A percentile compares a stretch with the other conserved stretches of the same genome.
These are phyloP conservation scores for Muschampia plurimacula DNA, from an alignment of 2,888 invertebrate genomes.

Conservation along the genomic window DNA sequence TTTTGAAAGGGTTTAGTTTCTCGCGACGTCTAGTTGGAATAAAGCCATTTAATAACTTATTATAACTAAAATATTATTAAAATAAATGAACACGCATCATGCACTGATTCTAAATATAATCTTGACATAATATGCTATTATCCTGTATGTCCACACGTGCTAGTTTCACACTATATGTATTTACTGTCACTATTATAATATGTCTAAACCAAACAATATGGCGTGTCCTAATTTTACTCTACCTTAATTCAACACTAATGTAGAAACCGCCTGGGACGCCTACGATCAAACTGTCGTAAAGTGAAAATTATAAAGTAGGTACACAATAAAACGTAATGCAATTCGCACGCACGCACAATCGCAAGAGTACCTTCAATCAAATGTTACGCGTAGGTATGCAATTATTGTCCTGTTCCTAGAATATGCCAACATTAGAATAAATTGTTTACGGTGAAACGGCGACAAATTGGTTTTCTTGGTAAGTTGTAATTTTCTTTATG, in stretches of 20 bases:
- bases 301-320: conserved; percentile 25
- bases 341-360: conserved; percentile 14
- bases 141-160: no score
- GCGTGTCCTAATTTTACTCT: background rate
- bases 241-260: background rate
- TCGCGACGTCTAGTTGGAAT: no score
- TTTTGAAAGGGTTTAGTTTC: background rate
- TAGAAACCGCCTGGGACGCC: background rate
- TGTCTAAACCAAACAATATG: no score
- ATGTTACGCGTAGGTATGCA: background rate
- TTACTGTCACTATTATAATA: no score
- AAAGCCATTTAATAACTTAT: no score
- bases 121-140: no score
- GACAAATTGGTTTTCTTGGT: conserved; percentile 2
- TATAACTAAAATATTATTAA: no score
- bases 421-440: background rate
- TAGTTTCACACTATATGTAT: no score
- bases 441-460: background rate
- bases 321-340: conserved; percentile 6
- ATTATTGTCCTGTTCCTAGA: conserved; percentile 19
- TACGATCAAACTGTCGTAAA: conserved; percentile 30
- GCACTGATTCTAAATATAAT: no score
- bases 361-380: conserved; percentile 8
- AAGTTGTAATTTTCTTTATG: conserved; percentile 9
- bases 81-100: no score